Evolutionary conservation across 1,140 invertebrate genomes (phyloP), one percentile per base, ranked within the genome.

Genomic region (Aphis gossypii): DNA sequence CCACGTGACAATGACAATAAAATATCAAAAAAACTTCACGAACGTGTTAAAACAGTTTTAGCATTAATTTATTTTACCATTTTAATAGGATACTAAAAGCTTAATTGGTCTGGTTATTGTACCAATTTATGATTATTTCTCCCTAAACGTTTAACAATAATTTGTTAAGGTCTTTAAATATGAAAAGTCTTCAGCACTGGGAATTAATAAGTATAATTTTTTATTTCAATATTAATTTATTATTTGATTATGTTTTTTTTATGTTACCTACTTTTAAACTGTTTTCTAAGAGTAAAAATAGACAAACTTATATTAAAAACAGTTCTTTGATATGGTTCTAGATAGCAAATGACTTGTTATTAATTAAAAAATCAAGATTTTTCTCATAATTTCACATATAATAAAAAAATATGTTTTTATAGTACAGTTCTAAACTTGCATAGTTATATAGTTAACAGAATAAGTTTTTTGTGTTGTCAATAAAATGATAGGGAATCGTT

Each of bases 51-150:
- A 76, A 76, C 60, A n/a, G 30, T 76, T 76, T 76, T 18, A 6
- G 30, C 14, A n/a, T 76, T 76, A 68, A 76, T 76, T 76, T 76
- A 76, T 18, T n/a, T 18, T 76, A 14, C 18, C 60, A 14, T 76
- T 76, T 76, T 76, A 23, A 76, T 76, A 76, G 60, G 14, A 76
- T 30, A 30, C 60, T 68, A 76, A 76, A 23, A 11, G n/a, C 60
- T 4, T 30, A 30, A n/a, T 76, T 5, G 18, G 14, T n/a, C 60
- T 76, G 30, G 30, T 5, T 76, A 35, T 76, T 20, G n/a, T 18
- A 76, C n/a, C n/a, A 76, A 76, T 76, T 76, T n/a, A 76, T 76
- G 60, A 76, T 76, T 76, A 76, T 76, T 35, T n/a, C n/a, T 76
- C 4, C n/a, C 30, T 18, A 35, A n/a, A 76, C 48, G 48, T 18